Percentiles rank a stretch among this genome's conserved stretches.
These are phyloP conservation scores for Isaurus tuberculatus DNA, from an alignment of 92 coral and sea anemone genomes.

Conservation along the genomic window DNA sequence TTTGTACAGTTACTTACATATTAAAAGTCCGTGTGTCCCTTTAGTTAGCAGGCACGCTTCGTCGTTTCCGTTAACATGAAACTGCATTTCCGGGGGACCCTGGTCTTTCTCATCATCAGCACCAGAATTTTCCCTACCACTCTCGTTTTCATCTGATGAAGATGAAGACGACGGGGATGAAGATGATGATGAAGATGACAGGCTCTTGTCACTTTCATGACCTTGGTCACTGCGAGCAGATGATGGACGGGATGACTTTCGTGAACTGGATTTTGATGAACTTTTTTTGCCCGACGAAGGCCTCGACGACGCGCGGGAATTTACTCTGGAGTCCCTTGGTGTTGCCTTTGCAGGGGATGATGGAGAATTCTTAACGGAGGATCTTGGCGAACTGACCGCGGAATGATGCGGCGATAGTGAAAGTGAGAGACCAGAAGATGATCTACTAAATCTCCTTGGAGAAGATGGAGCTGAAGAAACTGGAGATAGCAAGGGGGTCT, in stretches of 20 bases:
- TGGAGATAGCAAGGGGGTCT: conserved; percentile 51
- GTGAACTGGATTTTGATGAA: conserved; percentile 53
- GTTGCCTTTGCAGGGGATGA: conserved; percentile 46
- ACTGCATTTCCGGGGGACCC: conserved; percentile 77
- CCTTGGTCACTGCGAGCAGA: conserved; percentile 58
- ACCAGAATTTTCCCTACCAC: conserved; percentile 45
- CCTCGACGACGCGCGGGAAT: conserved; percentile 60
- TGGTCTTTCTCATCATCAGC: conserved; percentile 64
- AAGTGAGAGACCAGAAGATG: conserved; percentile 49
- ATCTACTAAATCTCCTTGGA: conserved; percentile 61
- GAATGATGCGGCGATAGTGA: conserved; percentile 50
- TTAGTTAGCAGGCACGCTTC: conserved; percentile 98
- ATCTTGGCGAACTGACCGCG: conserved; percentile 56
- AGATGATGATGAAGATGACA: conserved; percentile 34
- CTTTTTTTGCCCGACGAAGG: conserved; percentile 52
- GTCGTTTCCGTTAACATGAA: conserved; percentile 83
- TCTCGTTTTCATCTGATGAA: conserved; percentile 39
- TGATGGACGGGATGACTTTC: conserved; percentile 58
- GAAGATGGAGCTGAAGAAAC: conserved; percentile 66
- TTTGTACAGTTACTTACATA: conserved; percentile 98
- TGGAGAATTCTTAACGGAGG: conserved; percentile 54
- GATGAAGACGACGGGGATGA: conserved; percentile 65
- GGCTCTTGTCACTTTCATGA: conserved; percentile 68
- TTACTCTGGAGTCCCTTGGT: conserved; percentile 44
- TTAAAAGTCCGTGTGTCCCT: conserved; percentile 97